Conservation (phyloP, 2,797 vertebrate genomes). For the Squalus acanthias region DNA sequence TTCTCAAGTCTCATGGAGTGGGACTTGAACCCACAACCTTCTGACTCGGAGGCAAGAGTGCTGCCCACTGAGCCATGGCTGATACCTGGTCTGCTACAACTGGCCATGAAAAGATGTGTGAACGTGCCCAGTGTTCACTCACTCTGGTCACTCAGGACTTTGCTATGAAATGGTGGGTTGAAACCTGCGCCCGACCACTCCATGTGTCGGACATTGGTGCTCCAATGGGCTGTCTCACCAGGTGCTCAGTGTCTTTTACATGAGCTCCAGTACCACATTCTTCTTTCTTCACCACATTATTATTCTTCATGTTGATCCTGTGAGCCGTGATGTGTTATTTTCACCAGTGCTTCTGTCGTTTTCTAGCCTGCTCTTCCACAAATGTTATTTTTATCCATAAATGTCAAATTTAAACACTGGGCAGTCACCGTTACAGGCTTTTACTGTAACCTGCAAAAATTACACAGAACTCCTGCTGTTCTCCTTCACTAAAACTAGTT, state of each 20-base stretch:
- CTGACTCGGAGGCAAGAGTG: too few species aligned
- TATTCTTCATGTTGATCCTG: not conserved
- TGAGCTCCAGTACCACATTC: not conserved
- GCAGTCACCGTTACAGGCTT: not conserved
- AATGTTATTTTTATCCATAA: not conserved
- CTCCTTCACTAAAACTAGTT: not conserved
- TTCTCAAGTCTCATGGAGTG: too few species aligned
- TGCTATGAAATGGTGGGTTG: not conserved
- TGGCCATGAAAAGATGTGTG: not conserved
- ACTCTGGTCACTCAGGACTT: not conserved
- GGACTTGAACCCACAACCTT: too few species aligned
- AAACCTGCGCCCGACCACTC: not conserved
- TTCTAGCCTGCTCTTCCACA: not conserved
- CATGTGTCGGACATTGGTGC: not conserved
- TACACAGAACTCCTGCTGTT: not conserved
- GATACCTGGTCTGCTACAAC: not conserved
- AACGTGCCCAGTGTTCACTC: not conserved
- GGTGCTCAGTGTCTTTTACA: not conserved
- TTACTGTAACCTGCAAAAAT: not conserved
- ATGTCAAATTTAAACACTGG: not conserved
- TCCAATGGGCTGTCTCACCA: not conserved
- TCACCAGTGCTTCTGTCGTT: not conserved
- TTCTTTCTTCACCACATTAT: not conserved
- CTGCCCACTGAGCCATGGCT: too few species aligned
- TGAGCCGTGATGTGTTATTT: not conserved